Percentiles rank a stretch among this genome's conserved stretches.
These are phyloP conservation scores for Apamea sordens DNA, from an alignment of 2,888 invertebrate species.

Conservation along the genomic window DNA sequence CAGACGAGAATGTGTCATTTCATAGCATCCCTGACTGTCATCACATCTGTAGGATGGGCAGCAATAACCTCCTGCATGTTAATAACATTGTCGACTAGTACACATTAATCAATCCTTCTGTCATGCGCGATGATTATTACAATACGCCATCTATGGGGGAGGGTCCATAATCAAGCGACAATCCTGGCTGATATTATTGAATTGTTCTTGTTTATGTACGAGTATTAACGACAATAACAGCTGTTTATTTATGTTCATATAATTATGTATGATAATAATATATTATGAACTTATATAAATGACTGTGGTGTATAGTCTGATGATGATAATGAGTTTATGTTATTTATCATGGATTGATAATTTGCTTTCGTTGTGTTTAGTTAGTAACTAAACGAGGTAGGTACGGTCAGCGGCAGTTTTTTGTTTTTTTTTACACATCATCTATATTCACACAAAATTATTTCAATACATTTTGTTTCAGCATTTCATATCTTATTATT, in stretches of 20 bases:
- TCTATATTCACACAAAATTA: too few species aligned
- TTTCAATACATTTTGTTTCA: not conserved
- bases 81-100: conserved; percentile 22
- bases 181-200: not conserved
- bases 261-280: not conserved
- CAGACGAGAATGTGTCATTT: not conserved
- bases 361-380: not conserved
- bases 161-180: conserved; percentile 5
- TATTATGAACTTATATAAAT: too few species aligned
- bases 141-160: conserved; percentile 39
- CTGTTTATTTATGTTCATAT: too few species aligned
- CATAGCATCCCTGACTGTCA: conserved; percentile 12
- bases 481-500: not conserved
- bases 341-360: not conserved
- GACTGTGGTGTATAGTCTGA: not conserved
- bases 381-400: not conserved
- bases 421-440: not conserved
- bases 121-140: conserved; percentile 41
- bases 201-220: conserved; percentile 6
- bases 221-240: not conserved
- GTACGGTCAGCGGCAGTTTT: too few species aligned
- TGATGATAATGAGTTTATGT: not conserved
- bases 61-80: conserved; percentile 16
- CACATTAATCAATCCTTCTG: conserved; percentile 49
- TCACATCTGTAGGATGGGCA: not conserved